Base-by-base conservation (phyloP, 2,888 invertebrate genomes). In the Melieria crassipennis region DNA sequence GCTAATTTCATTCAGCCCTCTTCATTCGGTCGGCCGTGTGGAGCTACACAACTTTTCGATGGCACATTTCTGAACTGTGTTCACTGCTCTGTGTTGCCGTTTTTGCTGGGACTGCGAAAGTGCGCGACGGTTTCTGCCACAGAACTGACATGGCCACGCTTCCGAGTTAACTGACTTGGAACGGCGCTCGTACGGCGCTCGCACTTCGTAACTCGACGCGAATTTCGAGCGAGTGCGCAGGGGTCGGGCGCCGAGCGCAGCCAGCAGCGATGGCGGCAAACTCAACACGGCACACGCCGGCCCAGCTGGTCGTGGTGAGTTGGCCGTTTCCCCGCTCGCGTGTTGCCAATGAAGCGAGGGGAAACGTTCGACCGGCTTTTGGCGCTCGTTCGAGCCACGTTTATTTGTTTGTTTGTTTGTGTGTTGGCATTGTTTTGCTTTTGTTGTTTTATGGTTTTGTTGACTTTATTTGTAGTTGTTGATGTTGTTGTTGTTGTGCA, bases 81-180 rank as follows among this genome's bases (percentile, higher is more conserved):
- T 30, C 30, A 30, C 30, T 30, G 30, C 30, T 30, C 30, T 30
- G 30, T 30, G 30, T 30, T 30, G 30, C 30, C 30, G 30, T 30
- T 30, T 30, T 30, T 30, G 30, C 30, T 52, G 11, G 7, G 10
- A 13, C n/a, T 48, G 58, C 42, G 60, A 66, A 72, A 73, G 75
- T 76, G 80, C 79, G 81, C 81, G 78, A 77, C 78, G 76, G 69
- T 72, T 58, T 72, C 74, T 74, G 78, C 79, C 78, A 78, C 78
- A 80, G 79, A 80, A 82, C 82, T 83, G 80, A 84, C 85, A 80
- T 82, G 79, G 79, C 84, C 84, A 83, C 85, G 85, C 81, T 84
- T 84, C 85, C 85, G 85, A 85, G 83, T 84, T 82, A 83, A 85
- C 85, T 85, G 85, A 85, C 80, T 84, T 80, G 77, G 79, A 79